Base-by-base conservation (phyloP, 2,113 vertebrate genomes). In the Lonchura striata region DNA sequence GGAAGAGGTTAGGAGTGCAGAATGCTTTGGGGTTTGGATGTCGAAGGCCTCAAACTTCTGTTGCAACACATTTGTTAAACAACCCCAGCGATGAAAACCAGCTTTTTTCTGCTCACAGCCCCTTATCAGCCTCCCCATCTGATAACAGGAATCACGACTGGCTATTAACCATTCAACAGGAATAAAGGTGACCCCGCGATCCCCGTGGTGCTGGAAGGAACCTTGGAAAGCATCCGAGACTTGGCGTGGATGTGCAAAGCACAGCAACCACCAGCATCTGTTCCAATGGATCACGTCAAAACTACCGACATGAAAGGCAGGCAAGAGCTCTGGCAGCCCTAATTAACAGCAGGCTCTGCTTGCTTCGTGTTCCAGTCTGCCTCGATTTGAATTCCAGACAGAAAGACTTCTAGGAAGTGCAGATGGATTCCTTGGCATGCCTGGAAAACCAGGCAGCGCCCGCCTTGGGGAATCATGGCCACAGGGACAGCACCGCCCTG, bases 401-500 rank as follows among this genome's bases (percentile, higher is more conserved):
- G 49, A 64, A 68, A 86, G 11, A 10, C 3, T 78, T 81, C 57
- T 17, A 35, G 41, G 46, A 81, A 53, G 19, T n/a, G 9, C 28
- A 2, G 2, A 2, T 0, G 30, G 53, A 52, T 16, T 2, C 7
- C 54, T 47, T 30, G 42, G 41, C 24, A 31, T 0, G 3, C 33
- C 39, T 31, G 30, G 18, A 25, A 81, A 92, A 46, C 2, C 23
- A 18, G 28, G 6, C 9, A 9, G 50, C 10, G 24, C 28, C 44
- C 7, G 3, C 9, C 28, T 7, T 14, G 44, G 35, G 6, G 63
- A 74, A 9, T 22, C n/a, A 41, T 5, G 22, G 17, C n/a, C 49
- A 9, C 41, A 8, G n/a, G 44, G 27, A 63, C 47, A 39, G 9
- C 6, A 0, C 4, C 13, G 25, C 15, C 3, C 19, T 12, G 15